phyloP scores from a whole-genome alignment of 2,888 invertebrate species.

The Andrena chrysosceles region DNA sequence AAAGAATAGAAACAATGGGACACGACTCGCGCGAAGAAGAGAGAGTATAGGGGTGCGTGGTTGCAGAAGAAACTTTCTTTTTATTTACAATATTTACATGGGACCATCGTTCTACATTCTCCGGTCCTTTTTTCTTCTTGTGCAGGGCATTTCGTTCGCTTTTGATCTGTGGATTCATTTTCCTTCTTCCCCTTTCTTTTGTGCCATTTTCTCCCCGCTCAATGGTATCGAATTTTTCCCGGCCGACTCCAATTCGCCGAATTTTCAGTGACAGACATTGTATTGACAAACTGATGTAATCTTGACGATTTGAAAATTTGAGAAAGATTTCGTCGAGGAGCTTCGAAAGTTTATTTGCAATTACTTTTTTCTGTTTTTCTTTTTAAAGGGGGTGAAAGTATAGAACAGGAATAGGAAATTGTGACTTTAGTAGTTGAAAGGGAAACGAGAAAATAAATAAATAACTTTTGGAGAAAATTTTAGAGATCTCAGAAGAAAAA shows the following conservation, averaged over 20 bases:
- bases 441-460: background rate
- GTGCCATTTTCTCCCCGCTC: background rate
- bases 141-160: background rate
- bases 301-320: background rate
- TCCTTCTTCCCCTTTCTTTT: constrained; percentile 13
- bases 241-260: background rate
- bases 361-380: background rate
- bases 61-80: constrained; percentile 69
- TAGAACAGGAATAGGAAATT: background rate
- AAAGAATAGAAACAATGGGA: constrained; percentile 62
- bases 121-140: background rate
- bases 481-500: background rate
- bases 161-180: constrained; percentile 17
- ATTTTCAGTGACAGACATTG: background rate
- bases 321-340: background rate
- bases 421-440: background rate
- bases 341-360: background rate
- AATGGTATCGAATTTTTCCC: background rate
- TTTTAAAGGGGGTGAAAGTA: background rate
- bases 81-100: constrained; percentile 80
- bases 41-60: constrained; percentile 41
- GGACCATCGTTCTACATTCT: constrained; percentile 17
- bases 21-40: constrained; percentile 73
- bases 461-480: background rate
- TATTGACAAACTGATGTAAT: background rate